Base-by-base conservation (phyloP, 2,113 vertebrate genomes). In the Neogale vison region DNA sequence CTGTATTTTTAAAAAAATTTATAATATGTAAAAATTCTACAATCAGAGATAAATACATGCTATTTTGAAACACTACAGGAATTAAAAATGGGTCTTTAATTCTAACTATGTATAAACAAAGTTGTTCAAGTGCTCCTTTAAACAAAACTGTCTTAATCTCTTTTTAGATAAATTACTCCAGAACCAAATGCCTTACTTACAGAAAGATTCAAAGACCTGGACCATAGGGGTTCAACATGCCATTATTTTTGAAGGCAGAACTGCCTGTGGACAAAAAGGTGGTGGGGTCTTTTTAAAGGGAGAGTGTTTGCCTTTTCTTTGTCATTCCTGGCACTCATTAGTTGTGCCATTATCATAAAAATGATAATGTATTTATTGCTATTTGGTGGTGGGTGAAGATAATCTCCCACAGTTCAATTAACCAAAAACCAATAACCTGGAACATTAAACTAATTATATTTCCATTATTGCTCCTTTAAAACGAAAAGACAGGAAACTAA, bases 21-120 rank as follows among this genome's bases (percentile, higher is more conserved):
- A 36, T 12, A 86, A 59, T 31, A 69, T 6, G 23, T 57, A 63
- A 85, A 88, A 65, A 57, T 36, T 34, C 74, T 71, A 79, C 50
- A 93, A 69, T 59, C 13, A 90, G 65, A 96, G 96, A 90, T 92
- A 94, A 76, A 80, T 50, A 63, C 7, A 12, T 63, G 50, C 42
- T 95, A 92, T 65, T 96, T 96, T 96, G 74, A 96, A 96, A 88
- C 52, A 17, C 57, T 81, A 79, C 12, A 65, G 17, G 71, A 90
- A 80, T 91, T 74, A 77, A 74, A n/a, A 96, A 79, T 90, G 18
- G 21, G 17, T n/a, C 74, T 93, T 94, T 24, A 92, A 95, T 65
- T 88, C 79, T 86, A 94, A 85, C 57, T 63, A 63, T 2, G 6
- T n/a, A 82, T 52, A 89, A 85, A 67, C 23, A 92, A 47, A 77